These are phyloP conservation scores for Bimastos eiseni DNA, from an alignment of 2,888 invertebrate species.

Conservation along the genomic window DNA sequence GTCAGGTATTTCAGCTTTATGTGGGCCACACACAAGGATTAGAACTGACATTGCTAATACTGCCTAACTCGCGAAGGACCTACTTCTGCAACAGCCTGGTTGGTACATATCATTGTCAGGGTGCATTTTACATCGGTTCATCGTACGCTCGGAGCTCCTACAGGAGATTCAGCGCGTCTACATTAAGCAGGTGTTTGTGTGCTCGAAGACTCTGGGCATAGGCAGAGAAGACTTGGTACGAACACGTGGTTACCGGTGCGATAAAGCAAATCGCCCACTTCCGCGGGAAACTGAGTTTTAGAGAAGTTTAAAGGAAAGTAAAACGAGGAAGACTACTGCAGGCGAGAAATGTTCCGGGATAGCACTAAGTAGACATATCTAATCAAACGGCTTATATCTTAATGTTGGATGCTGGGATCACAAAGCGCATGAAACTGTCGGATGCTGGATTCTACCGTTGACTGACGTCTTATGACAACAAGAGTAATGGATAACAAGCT, in stretches of 20 bases:
- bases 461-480: no score
- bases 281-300: neutral
- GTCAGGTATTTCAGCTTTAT: neutral
- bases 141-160: neutral
- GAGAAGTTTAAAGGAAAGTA: neutral
- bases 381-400: neutral
- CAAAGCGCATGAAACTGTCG: no score
- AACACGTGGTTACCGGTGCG: neutral
- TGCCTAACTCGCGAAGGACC: neutral
- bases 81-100: neutral
- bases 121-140: neutral
- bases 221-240: neutral
- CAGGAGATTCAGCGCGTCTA: no score
- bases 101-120: neutral
- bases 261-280: neutral
- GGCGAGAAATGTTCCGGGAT: neutral
- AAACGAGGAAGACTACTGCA: neutral
- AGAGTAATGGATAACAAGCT: no score
- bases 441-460: no score
- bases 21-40: neutral
- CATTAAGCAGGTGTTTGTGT: no score
- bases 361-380: neutral
- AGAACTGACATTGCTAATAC: neutral
- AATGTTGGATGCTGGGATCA: no score
- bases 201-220: neutral